These are phyloP conservation scores for Drosophila antonietae DNA, from an alignment of 2,888 invertebrate species.

Conservation along the genomic window DNA sequence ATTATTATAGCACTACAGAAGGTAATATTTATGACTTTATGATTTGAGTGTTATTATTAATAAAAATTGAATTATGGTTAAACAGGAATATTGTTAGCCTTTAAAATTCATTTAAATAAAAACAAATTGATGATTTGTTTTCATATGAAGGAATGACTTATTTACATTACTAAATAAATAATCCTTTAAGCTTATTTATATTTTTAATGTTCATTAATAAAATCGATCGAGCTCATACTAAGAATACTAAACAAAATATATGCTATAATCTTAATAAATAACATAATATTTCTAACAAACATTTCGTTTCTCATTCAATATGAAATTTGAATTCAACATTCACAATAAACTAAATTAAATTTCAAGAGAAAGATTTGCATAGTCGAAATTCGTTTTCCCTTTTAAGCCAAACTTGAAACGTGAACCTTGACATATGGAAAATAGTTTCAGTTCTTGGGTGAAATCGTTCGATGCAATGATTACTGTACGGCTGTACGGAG, in stretches of 20 bases:
- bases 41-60: no score
- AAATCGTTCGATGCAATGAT: constrained; percentile 41
- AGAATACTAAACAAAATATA: no score
- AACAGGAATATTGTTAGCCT: no score
- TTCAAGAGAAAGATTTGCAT: neutral
- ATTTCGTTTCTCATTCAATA: neutral
- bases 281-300: neutral
- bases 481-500: constrained; percentile 25
- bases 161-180: neutral
- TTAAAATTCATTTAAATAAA: no score
- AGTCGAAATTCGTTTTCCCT: neutral
- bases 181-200: neutral
- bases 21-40: no score
- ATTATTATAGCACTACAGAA: no score
- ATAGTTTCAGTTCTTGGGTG: constrained; percentile 43
- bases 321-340: neutral
- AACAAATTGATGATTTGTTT: no score
- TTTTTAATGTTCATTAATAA: no score
- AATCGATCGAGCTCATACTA: no score
- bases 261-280: no score
- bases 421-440: constrained; percentile 33
- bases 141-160: neutral
- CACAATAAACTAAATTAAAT: neutral
- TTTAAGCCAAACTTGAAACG: neutral
- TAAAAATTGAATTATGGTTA: no score